phyloP scores from a whole-genome alignment of 2,797 vertebrate species.

The Spheniscus humboldti region DNA sequence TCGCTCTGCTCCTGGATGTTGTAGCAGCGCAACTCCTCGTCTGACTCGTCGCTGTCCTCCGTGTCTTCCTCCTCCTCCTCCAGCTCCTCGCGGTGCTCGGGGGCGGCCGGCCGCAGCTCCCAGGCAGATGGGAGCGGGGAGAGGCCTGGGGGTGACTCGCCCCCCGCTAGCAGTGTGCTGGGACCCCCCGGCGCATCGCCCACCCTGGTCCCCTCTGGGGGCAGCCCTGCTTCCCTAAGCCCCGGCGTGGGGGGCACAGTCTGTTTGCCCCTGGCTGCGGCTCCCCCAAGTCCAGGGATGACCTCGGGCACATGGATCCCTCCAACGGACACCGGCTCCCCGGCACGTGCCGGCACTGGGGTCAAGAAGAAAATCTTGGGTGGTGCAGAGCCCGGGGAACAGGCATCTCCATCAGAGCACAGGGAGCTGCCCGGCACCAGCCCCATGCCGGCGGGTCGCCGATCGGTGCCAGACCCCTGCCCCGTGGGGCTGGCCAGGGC shows the following conservation, averaged over 20 bases:
- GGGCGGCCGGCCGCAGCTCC: background rate
- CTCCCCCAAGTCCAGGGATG: background rate
- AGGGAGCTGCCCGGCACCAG: background rate
- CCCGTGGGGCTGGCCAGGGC: background rate
- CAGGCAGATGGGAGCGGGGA: background rate
- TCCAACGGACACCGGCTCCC: accelerated
- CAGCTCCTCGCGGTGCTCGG: slow-evolving; percentile 64
- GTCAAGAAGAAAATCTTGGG: slow-evolving; percentile 63
- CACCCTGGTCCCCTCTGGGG: background rate
- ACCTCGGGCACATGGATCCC: background rate
- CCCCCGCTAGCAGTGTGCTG: background rate
- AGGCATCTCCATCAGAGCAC: accelerated
- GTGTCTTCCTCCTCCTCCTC: slow-evolving; percentile 84
- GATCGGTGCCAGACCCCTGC: background rate
- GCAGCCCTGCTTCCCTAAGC: slow-evolving; percentile 47
- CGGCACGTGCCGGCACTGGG: background rate
- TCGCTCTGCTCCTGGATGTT: slow-evolving; percentile 86
- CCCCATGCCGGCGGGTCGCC: background rate
- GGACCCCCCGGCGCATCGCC: slow-evolving; percentile 5
- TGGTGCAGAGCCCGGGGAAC: background rate
- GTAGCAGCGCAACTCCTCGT: slow-evolving; percentile 85
- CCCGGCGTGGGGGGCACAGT: accelerated
- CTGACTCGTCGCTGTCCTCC: slow-evolving; percentile 84
- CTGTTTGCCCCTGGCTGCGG: background rate
- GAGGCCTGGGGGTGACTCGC: background rate